Percentiles rank a stretch among this genome's conserved stretches.
These are phyloP conservation scores for Virgularia gustaviana DNA, from an alignment of 92 coral and sea anemone species.

Conservation along the genomic window DNA sequence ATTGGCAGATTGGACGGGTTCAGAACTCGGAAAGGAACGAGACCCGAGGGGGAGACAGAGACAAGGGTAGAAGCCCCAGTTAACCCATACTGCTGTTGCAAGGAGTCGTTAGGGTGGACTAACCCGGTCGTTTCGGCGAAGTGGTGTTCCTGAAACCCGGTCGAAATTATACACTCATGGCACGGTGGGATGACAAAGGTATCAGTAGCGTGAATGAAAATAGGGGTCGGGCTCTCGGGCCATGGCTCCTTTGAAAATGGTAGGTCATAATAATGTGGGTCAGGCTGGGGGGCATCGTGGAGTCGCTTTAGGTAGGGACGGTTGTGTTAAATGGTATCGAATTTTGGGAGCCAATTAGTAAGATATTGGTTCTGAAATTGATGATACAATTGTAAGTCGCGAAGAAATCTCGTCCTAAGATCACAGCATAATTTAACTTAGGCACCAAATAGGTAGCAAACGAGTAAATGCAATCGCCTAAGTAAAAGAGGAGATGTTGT, in stretches of 20 bases:
- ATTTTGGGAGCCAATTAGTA: background rate
- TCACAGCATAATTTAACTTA: conserved; percentile 49
- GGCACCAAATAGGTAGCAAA: conserved; percentile 37
- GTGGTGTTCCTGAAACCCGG: conserved; percentile 9
- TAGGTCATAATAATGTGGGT: too few relatives aligned
- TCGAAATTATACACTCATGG: conserved; percentile 37
- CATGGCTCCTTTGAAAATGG: too few relatives aligned
- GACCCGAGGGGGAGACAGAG: conserved; percentile 6
- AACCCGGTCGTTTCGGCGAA: conserved; percentile 35
- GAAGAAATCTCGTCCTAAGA: conserved; percentile 60
- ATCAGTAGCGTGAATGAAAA: conserved; percentile 36
- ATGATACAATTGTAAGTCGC: conserved; percentile 47
- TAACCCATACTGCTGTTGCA: conserved; percentile 14
- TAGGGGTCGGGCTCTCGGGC: too few relatives aligned
- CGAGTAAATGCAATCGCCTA: conserved; percentile 34
- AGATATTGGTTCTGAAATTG: conserved; percentile 11
- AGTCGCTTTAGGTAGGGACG: too few relatives aligned
- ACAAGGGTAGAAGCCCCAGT: conserved; percentile 42
- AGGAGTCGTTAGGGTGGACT: conserved; percentile 24
- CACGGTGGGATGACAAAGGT: conserved; percentile 35
- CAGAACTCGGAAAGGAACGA: conserved; percentile 45
- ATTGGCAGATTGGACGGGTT: conserved; percentile 36
- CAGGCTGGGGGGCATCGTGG: too few relatives aligned
- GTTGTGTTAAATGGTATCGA: background rate
- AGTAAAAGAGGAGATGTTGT: conserved; percentile 22